These are phyloP conservation scores for Hipposideros armiger DNA, from an alignment of 2,113 vertebrate species.

Conservation along the genomic window DNA sequence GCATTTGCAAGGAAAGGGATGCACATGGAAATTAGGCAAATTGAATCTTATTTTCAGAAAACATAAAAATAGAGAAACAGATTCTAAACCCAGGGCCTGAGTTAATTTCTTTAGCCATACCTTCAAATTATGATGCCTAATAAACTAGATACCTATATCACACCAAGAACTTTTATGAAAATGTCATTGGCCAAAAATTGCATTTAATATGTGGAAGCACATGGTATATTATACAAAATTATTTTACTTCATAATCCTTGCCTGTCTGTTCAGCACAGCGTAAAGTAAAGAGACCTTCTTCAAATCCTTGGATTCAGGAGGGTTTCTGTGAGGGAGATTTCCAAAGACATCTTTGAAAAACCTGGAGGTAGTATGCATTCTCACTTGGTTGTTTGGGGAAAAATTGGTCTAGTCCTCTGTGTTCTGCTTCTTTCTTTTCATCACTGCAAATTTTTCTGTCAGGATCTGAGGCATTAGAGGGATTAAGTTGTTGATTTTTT, in stretches of 20 bases:
- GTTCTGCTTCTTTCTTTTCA: slow-evolving; percentile 45
- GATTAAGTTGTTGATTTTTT: slow-evolving; percentile 14
- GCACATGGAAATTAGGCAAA: slow-evolving; percentile 17
- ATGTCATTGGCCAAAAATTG: neutral
- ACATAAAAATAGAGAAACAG: neutral
- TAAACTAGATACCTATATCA: neutral
- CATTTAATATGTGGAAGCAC: neutral
- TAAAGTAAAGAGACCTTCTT: neutral
- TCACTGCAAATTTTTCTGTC: slow-evolving; percentile 6
- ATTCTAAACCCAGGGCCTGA: neutral
- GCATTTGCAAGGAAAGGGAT: neutral
- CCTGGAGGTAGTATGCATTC: neutral
- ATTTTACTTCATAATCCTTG: neutral
- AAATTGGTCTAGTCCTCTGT: neutral
- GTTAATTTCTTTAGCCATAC: neutral
- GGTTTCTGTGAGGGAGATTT: neutral
- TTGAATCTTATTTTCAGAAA: slow-evolving; percentile 41
- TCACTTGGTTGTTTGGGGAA: neutral
- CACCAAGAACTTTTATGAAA: neutral
- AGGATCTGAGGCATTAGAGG: neutral
- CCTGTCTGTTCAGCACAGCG: neutral
- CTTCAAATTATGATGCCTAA: neutral
- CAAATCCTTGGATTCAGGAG: neutral
- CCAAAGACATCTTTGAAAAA: neutral
- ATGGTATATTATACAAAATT: neutral